Evolutionary conservation across 2,888 invertebrate species (phyloP).

Genomic region (Ctenicera cuprea): DNA sequence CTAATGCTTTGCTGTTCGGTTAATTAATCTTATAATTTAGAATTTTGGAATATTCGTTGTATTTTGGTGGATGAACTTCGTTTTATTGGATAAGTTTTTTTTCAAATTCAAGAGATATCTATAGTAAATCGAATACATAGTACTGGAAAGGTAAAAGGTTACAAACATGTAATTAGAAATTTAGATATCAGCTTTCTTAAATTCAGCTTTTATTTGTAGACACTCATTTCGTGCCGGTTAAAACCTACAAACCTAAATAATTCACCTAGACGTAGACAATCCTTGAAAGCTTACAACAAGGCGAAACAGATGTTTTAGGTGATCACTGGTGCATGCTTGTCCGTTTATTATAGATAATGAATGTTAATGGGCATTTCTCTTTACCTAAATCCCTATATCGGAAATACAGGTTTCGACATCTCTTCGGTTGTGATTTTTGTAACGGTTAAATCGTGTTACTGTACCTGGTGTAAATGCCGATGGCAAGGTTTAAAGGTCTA

Average conservation of each 20-base stretch:
- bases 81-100: too few species aligned
- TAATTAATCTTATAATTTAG: too few species aligned
- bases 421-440: conserved; percentile 21
- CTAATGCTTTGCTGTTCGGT: too few species aligned
- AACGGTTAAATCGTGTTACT: conserved; percentile 32
- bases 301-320: not conserved
- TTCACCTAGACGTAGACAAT: not conserved
- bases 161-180: too few species aligned
- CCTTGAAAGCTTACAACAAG: not conserved
- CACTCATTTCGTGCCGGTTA: not conserved
- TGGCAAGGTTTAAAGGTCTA: conserved; percentile 24
- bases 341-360: not conserved
- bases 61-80: too few species aligned
- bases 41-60: too few species aligned
- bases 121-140: too few species aligned
- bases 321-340: not conserved
- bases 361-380: conserved; percentile 20
- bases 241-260: conserved; percentile 31
- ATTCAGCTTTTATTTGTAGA: too few species aligned
- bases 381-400: conserved; percentile 14
- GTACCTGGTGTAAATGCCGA: conserved; percentile 29
- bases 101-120: too few species aligned
- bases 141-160: too few species aligned
- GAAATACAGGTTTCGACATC: conserved; percentile 13
- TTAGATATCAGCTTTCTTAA: too few species aligned